A percentile compares a stretch with the other conserved stretches of the same genome.
Conservation (phyloP, 2,888 invertebrate genomes). For the Rotaria socialis region DNA sequence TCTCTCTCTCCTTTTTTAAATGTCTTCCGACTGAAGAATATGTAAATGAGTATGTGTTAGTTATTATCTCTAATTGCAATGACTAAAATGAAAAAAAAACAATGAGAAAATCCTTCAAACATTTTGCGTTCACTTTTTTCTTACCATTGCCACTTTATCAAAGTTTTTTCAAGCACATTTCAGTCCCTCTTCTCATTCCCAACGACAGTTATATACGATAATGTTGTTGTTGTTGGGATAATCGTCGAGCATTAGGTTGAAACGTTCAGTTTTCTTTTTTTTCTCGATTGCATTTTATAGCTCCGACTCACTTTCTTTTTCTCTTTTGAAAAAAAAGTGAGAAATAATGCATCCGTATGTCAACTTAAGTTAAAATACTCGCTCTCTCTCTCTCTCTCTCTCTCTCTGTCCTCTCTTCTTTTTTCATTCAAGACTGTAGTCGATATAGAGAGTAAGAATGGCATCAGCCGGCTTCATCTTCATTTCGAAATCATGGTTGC, state of each 20-base stretch:
- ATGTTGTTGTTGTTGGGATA: constrained; percentile 29
- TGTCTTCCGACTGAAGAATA: constrained; percentile 23
- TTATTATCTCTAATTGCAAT: constrained; percentile 14
- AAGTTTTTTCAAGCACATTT: constrained; percentile 35
- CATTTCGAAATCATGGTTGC: constrained; percentile 12
- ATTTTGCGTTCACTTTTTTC: neutral
- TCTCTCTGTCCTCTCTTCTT: neutral
- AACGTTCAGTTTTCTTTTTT: constrained; percentile 3
- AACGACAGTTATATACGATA: constrained; percentile 18
- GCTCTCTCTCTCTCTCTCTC: constrained; percentile 8
- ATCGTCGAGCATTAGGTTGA: constrained; percentile 10
- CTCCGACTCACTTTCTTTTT: constrained; percentile 21
- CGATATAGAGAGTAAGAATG: constrained; percentile 6
- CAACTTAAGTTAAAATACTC: constrained; percentile 37
- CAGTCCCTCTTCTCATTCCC: constrained; percentile 1
- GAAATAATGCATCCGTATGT: constrained; percentile 34
- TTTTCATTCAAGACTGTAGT: neutral
- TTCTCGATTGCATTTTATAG: neutral
- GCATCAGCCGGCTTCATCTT: constrained; percentile 29
- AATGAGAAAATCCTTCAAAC: constrained; percentile 18
- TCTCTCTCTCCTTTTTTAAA: neutral
- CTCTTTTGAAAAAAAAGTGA: constrained; percentile 19
- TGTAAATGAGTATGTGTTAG: constrained; percentile 4
- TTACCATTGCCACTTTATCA: constrained; percentile 10
- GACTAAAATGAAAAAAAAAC: neutral